Percentiles rank a stretch among this genome's conserved stretches.
Evolutionary conservation across 1,140 invertebrate species (phyloP).

Genomic region (Andricus grossulariae): DNA sequence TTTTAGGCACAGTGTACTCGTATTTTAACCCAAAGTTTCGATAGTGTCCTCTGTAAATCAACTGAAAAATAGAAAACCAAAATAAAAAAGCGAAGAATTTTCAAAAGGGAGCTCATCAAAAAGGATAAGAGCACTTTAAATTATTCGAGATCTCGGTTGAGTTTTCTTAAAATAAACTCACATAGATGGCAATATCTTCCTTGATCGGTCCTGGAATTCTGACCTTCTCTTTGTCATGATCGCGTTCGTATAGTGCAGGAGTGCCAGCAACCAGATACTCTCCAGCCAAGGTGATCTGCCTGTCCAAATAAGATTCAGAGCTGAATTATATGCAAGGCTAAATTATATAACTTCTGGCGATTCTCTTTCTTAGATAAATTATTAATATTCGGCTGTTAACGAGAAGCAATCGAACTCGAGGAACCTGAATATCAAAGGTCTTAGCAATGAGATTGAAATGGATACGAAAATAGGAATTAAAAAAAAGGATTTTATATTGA

Average conservation of each 20-base stretch:
- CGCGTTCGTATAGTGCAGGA: constrained; percentile 87
- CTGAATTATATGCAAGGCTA: background rate
- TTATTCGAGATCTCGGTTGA: no score
- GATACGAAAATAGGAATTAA: no score
- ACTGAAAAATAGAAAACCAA: constrained; percentile 72
- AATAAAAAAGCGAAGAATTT: no score
- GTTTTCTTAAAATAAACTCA: constrained; percentile 73
- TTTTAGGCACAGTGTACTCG: constrained; percentile 87
- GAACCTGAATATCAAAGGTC: no score
- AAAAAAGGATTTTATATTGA: no score
- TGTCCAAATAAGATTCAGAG: constrained; percentile 61
- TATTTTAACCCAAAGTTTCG: constrained; percentile 88
- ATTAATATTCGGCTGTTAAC: no score
- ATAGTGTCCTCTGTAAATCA: constrained; percentile 86
- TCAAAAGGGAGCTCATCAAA: no score
- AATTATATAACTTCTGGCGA: background rate
- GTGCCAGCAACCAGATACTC: constrained; percentile 91
- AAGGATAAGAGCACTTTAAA: no score
- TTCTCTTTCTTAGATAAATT: no score
- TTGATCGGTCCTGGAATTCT: constrained; percentile 88
- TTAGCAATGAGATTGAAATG: no score
- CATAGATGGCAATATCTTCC: constrained; percentile 89
- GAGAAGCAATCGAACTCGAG: no score
- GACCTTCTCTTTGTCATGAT: constrained; percentile 88
- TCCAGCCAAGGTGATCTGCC: constrained; percentile 85